Base-by-base conservation (phyloP, 1,140 invertebrate genomes). In the Drosophila arizonae region DNA sequence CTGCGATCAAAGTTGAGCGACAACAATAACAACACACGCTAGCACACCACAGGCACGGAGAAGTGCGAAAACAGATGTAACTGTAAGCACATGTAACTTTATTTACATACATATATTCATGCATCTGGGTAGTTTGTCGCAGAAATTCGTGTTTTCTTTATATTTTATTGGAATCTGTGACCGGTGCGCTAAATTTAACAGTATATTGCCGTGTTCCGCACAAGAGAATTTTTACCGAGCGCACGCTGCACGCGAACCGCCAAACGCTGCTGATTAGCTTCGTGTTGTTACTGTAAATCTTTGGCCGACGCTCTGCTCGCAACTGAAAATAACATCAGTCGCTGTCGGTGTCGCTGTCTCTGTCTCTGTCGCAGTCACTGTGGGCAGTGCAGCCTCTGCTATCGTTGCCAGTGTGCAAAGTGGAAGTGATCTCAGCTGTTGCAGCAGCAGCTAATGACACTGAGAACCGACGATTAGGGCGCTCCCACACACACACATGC, bases 251-350 rank as follows among this genome's bases (percentile, higher is more conserved):
- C 77, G 81, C 81, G 78, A 39, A 78, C 82, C 82, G 81, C 78
- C 71, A 71, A 71, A 65, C 79, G 81, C 67, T 86, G 78, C 76
- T 87, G 76, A 77, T 82, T 76, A 76, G 81, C 72, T 79, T 86
- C 82, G 81, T 81, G 75, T 86, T 86, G 75, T 87, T 86, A 87
- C 81, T 86, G 82, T 86, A 86, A 85, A 86, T 81, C 82, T 87
- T 76, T 70, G 61, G 36, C 45, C 45, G 43, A 17, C 45, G 72
- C 71, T 68, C 66, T 64, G 58, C 72, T 75, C 54, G 58, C 76
- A 55, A 76, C 84, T 87, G 69, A 88, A 87, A 88, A 87, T 87
- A 87, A 87, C 84, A 87, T 87, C 84, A 87, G 79, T 61, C 64
- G 65, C 69, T 43, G 67, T 50, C 48, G 24, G 64, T 24, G 50